Base-by-base conservation (phyloP, 2,888 invertebrate species). In the Acrocyrtus sp. region DNA sequence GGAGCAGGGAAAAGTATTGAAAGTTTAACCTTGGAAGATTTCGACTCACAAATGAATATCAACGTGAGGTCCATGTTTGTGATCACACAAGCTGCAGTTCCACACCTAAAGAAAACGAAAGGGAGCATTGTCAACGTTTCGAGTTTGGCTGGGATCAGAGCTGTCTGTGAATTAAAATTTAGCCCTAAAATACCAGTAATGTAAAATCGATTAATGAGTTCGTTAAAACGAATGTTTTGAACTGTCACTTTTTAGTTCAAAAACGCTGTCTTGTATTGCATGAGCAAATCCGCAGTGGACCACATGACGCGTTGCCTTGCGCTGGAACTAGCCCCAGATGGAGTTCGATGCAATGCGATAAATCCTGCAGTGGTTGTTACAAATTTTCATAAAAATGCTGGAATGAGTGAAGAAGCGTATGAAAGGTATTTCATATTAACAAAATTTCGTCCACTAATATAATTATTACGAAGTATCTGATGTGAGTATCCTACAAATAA, bases 71-170 rank as follows among this genome's bases (percentile, higher is more conserved):
- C 83, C 51, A 82, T 82, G 12, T 82, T 83, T 50, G 72, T 82
- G 73, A 84, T 97, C 76, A 96, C 94, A 0, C 93, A 92, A 90
- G 84, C 96, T 56, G 93, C 95, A 3, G 92, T 93, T 0, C 96
- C 97, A 0, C 90, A 96, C 85, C 86, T 98, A 21, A 86, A 94
- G 2, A 88, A 83, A 68, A 83, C 83, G 0, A 92, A 94, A 84
- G 96, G 96, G n/a, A 93, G 90, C 79, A 91, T 97, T 81, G 96
- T 98, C 0, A 98, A 98, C 84, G 93, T 98, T 0, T 98, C 97
- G 2, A 78, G 78, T 68, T 72, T 81, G 17, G 93, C 92, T 82
- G 98, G 98, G 2, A 88, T 95, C 24, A 87, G 96, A 82, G 90
- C 97, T 41, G 86, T 86, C 82, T 83, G 85, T 43, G 6, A n/a